Base-by-base conservation (phyloP, 2,797 vertebrate genomes). In the Pseudomugil gertrudae region DNA sequence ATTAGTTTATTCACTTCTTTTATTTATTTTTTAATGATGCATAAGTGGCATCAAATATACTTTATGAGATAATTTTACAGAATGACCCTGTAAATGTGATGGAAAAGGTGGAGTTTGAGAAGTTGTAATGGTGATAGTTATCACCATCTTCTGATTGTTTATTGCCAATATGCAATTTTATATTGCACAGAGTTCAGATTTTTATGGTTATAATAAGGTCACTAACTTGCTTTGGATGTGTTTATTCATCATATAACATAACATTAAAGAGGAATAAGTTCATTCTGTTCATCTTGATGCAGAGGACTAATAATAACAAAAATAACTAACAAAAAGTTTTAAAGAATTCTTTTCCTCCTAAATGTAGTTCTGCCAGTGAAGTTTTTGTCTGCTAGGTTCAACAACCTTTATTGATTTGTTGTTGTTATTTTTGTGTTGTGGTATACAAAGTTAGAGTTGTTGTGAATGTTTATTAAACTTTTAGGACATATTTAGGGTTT, bases 171-270 rank as follows among this genome's bases (percentile, higher is more conserved):
- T 35, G 57, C 36, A 40, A 59, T 14, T 33, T 38, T 13, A 11
- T 50, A 57, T 45, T 51, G 21, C 58, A 57, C 17, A 29, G 29
- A n/a, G 63, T 30, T 57, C 21, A 66, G 38, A 79, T 84, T 69
- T 56, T 32, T 30, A 72, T 26, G 7, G 64, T 77, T 50, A 60
- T 57, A 7, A 3, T 0, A 21, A 32, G 38, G 21, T 24, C 55
- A 40, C 66, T 48, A 17, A 50, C 14, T 53, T 48, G 2, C 36
- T 21, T 61, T 23, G 27, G 40, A 13, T 76, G 47, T 19, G 5
- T 33, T 74, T 59, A 33, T 51, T 53, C 35, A 2, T 29, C 3
- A 1, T 15, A 10, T 33, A 21, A 38, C 14, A 38, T 5, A 38
- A 51, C 48, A 59, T 0, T 50, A 3, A 24, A 43, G 11, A 57